Conservation (phyloP, 2,113 vertebrate species). For the Phrynosoma platyrhinos region DNA sequence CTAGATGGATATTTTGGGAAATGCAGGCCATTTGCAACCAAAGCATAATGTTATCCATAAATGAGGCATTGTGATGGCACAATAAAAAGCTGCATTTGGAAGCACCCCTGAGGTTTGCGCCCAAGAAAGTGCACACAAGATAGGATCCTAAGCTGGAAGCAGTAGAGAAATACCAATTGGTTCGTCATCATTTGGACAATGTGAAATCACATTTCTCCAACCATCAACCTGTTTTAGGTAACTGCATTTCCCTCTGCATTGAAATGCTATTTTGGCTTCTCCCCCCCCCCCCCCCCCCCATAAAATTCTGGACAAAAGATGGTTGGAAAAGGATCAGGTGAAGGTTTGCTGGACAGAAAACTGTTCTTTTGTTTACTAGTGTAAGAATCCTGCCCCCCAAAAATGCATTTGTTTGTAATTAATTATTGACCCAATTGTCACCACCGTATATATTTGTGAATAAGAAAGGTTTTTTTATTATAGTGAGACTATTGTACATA, state of each 20-base stretch:
- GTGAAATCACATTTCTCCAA: no score
- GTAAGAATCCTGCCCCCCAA: conserved; percentile 36
- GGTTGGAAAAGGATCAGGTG: not conserved
- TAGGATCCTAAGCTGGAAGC: no score
- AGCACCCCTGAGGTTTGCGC: not conserved
- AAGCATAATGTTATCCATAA: no score
- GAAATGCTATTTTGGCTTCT: no score
- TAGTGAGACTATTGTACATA: conserved; percentile 59
- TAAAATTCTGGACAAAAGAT: conserved; percentile 35
- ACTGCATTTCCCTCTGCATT: no score
- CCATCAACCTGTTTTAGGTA: no score
- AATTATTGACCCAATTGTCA: conserved; percentile 71
- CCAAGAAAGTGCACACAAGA: not conserved
- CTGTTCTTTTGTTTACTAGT: conserved; percentile 58
- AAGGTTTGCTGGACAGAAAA: not conserved
- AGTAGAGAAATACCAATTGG: no score
- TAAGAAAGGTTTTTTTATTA: conserved; percentile 70
- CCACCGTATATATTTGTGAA: conserved; percentile 74
- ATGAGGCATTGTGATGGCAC: no score
- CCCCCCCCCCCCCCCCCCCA: not conserved
- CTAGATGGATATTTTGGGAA: no score
- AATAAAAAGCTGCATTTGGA: not conserved
- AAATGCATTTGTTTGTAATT: conserved; percentile 70
- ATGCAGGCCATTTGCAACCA: no score
- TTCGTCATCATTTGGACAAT: no score